Evolutionary conservation across 2,797 vertebrate genomes (phyloP).

Genomic region (Pangasius sanitwongsei): DNA sequence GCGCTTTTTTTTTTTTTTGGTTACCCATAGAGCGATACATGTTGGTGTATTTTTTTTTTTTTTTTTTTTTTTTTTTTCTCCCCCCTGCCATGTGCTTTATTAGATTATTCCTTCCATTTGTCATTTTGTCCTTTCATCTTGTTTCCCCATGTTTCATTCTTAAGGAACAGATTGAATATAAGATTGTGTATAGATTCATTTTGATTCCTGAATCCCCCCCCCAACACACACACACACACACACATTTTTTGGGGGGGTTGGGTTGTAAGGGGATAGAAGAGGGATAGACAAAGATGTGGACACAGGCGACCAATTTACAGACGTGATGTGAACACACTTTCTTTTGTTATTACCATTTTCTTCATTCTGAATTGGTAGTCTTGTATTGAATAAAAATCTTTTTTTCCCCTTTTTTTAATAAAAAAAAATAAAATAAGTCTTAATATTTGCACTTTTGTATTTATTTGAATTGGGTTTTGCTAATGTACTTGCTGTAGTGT

Average conservation of each 20-base stretch:
- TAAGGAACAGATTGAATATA: slow-evolving; percentile 52
- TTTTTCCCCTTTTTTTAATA: slow-evolving; percentile 76
- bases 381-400: slow-evolving; percentile 68
- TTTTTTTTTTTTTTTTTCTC: not conserved
- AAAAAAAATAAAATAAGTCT: slow-evolving; percentile 66
- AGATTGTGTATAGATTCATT: slow-evolving; percentile 54
- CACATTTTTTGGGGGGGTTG: slow-evolving; percentile 26
- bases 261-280: slow-evolving; percentile 23
- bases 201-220: slow-evolving; percentile 32
- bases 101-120: not conserved
- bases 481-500: not conserved
- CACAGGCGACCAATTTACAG: slow-evolving; percentile 40
- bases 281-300: slow-evolving; percentile 31
- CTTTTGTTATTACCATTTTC: slow-evolving; percentile 52
- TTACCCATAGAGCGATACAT: slow-evolving; percentile 11
- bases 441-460: not conserved
- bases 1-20: not conserved
- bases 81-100: slow-evolving; percentile 16
- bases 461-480: no score
- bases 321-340: slow-evolving; percentile 47
- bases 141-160: slow-evolving; percentile 37
- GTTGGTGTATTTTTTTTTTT: not conserved
- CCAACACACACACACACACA: no score
- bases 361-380: slow-evolving; percentile 66
- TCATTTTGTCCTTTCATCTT: slow-evolving; percentile 11